Evolutionary conservation across 2,113 vertebrate genomes (phyloP).

Genomic region (Caloenas nicobarica): DNA sequence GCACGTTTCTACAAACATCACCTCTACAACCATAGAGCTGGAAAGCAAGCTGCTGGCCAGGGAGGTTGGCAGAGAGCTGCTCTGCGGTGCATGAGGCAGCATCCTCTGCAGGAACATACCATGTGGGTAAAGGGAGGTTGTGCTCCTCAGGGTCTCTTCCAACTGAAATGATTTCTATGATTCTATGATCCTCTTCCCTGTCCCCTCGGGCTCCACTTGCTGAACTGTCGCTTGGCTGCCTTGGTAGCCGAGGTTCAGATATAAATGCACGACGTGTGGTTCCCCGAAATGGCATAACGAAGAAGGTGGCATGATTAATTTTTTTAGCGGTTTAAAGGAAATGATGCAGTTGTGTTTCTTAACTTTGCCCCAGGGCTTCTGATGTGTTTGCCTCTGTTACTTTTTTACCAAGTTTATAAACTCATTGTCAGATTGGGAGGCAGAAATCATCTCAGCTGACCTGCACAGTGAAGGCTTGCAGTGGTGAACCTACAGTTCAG

Average conservation of each 20-base stretch:
- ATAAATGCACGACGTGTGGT: background rate
- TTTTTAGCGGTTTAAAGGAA: background rate
- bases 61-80: background rate
- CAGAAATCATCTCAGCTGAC: background rate
- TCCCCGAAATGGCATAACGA: background rate
- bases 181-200: background rate
- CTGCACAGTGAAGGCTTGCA: background rate
- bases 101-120: background rate
- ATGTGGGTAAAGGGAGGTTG: background rate
- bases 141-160: background rate
- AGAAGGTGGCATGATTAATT: background rate
- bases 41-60: background rate
- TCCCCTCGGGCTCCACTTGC: background rate
- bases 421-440: background rate
- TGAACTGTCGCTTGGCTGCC: background rate
- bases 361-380: background rate
- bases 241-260: background rate
- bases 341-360: background rate
- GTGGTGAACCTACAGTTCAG: background rate
- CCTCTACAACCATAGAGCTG: background rate
- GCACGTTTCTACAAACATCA: background rate
- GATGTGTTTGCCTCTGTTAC: background rate
- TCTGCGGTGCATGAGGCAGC: accelerated
- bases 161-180: no score
- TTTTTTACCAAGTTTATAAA: background rate